A percentile compares a stretch with the other conserved stretches of the same genome.
Evolutionary conservation across 2,888 invertebrate genomes (phyloP).

Genomic region (Seira musarum): DNA sequence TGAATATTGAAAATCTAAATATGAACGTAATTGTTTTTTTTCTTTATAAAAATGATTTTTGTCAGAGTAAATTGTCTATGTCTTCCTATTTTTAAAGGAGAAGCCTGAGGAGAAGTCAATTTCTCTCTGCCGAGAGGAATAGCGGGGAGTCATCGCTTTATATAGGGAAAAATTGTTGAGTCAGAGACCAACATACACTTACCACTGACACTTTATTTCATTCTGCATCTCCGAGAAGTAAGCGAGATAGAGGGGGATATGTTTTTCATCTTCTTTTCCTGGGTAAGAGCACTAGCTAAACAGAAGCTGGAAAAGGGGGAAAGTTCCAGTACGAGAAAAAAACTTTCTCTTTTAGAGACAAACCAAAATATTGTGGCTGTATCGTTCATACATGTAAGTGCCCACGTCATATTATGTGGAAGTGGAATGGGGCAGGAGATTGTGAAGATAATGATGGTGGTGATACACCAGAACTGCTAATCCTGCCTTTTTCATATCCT

Average conservation of each 20-base stretch:
- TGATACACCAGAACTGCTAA: not conserved
- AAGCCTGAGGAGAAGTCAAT: constrained; percentile 57
- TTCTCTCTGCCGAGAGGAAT: constrained; percentile 57
- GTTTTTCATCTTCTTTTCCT: constrained; percentile 20
- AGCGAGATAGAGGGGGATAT: not conserved
- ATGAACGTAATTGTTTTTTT: constrained; percentile 7
- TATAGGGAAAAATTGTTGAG: constrained; percentile 41
- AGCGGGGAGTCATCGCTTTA: constrained; percentile 55
- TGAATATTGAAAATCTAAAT: not conserved
- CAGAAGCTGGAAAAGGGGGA: not conserved
- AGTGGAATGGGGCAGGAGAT: no score
- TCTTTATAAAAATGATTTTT: not conserved
- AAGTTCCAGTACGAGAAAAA: constrained; percentile 8
- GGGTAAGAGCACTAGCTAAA: not conserved
- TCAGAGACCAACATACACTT: constrained; percentile 5
- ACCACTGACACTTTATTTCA: constrained; percentile 43
- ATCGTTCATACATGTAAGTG: constrained; percentile 1
- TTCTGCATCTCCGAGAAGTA: constrained; percentile 15
- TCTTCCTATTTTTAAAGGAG: constrained; percentile 8
- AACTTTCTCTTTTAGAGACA: not conserved
- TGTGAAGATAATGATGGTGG: not conserved
- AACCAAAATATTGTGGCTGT: constrained; percentile 36
- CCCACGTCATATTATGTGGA: not conserved
- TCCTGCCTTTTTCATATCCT: not conserved
- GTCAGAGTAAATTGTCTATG: not conserved